phyloP scores from a whole-genome alignment of 2,797 vertebrate genomes.

The Tangara arthus region DNA sequence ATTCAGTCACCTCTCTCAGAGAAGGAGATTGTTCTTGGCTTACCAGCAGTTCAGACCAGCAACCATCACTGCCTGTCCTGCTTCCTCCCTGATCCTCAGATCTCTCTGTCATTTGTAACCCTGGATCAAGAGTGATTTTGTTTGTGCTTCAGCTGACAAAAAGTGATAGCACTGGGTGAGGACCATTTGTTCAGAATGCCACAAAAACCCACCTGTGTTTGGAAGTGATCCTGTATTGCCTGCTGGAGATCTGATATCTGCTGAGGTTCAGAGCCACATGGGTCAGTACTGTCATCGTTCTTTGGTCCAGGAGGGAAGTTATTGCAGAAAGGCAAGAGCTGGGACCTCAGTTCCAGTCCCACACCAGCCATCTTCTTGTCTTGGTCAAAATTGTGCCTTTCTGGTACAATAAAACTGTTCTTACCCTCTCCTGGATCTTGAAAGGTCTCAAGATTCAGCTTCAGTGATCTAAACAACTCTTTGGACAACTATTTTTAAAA shows the following conservation, averaged over 20 bases:
- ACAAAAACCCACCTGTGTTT: background rate
- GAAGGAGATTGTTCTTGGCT: background rate
- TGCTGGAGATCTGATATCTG: background rate
- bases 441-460: background rate
- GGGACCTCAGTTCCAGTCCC: background rate
- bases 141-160: background rate
- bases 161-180: background rate
- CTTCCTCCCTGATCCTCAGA: background rate
- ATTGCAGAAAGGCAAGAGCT: background rate
- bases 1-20: fast-evolving
- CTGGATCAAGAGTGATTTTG: background rate
- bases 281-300: fast-evolving
- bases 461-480: background rate
- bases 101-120: background rate
- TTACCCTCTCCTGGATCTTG: background rate
- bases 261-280: too few species aligned
- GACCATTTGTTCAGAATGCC: background rate
- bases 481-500: background rate
- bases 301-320: background rate
- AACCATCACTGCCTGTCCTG: background rate
- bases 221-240: background rate
- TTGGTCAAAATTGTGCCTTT: background rate
- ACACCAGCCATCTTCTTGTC: background rate
- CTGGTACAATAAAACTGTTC: fast-evolving
- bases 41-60: background rate